Evolutionary conservation across 2,888 invertebrate genomes (phyloP), one percentile per base, ranked within the genome.

Genomic region (Orthosia gothica): DNA sequence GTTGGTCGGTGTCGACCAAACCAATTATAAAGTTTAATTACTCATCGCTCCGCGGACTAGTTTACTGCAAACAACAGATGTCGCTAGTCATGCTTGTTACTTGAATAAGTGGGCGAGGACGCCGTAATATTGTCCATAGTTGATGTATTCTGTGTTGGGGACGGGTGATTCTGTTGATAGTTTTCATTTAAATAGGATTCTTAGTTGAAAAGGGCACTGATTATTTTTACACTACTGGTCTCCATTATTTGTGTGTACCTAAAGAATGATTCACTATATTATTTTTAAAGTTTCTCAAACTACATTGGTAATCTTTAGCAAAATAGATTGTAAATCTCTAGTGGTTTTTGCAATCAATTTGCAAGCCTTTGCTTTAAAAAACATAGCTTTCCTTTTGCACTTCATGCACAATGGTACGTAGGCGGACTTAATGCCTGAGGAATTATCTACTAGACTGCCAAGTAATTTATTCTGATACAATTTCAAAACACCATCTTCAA

Each of bases 1-100:
- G 74, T 76, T 70, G 49, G 74, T 68, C 49, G 84, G 85, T 83
- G 90, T 90, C 90, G 77, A 82, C 84, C 83, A 83, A 90, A 90
- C 91, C 92, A 92, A 92, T 92, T 92, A 92, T 83, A 90, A 92
- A 92, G 88, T 92, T 92, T 92, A 92, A 92, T 92, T 92, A 92
- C 92, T 88, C 89, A 90, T 89, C 88, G 89, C 76, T 71, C 76
- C 67, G 82, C 72, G 70, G 81, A 87, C 74, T 87, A 83, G 88
- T 86, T 86, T 74, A 81, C 73, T 76, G 70, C 81, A 73, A 84
- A 86, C 83, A 84, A 81, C 86, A 87, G 87, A 87, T 86, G 86
- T 82, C 74, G 82, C 79, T 81, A 74, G 74, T 76, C 69, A 70
- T 20, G 70, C 65, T 52, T 68, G 78, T 70, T 67, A 73, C 62